Evolutionary conservation across 2,113 vertebrate species (phyloP).

Genomic region (Philantomba maxwellii): DNA sequence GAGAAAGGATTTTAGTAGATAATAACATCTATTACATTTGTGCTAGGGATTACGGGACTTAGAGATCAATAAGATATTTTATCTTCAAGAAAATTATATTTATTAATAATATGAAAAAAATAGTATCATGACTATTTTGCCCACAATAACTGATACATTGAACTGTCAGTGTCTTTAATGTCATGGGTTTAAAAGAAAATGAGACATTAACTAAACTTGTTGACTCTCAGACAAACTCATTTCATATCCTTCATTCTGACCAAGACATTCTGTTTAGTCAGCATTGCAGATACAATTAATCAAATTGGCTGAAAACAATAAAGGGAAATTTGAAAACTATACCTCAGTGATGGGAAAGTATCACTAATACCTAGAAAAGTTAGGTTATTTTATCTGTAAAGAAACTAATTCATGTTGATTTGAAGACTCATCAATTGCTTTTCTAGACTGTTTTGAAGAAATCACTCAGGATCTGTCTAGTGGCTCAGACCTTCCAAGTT

Average conservation of each 20-base stretch:
- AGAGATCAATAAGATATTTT: background rate
- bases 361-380: conserved; percentile 45
- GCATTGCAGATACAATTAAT: conserved; percentile 37
- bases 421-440: background rate
- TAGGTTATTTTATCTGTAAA: conserved; percentile 31
- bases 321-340: conserved; percentile 35
- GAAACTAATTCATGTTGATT: conserved; percentile 31
- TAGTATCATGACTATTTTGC: background rate
- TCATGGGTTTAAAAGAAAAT: background rate
- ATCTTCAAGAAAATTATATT: conserved; percentile 6
- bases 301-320: conserved; percentile 1
- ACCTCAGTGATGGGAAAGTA: background rate
- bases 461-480: background rate
- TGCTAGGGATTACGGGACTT: background rate
- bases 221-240: conserved; percentile 19
- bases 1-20: background rate
- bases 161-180: background rate
- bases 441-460: background rate
- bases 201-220: background rate
- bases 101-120: background rate
- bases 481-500: background rate
- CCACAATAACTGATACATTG: background rate
- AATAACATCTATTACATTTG: background rate
- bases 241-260: conserved; percentile 34
- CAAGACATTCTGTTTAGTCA: conserved; percentile 23